Percentiles rank a stretch among this genome's conserved stretches.
phyloP scores from a whole-genome alignment of 2,113 vertebrate species.

The Thryonomys swinderianus region DNA sequence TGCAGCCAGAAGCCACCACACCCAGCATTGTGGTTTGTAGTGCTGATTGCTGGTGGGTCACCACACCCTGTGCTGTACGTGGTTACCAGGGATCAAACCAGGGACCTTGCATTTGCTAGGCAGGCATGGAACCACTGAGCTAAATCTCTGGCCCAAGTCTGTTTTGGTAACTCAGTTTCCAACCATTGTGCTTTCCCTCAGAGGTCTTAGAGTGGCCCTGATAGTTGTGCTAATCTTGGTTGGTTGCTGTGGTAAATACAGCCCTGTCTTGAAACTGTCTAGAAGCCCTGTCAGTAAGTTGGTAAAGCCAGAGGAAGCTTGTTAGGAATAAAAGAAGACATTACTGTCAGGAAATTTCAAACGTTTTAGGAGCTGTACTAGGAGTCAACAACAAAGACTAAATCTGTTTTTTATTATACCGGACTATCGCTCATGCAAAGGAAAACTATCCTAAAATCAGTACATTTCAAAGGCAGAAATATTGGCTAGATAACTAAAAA shows the following conservation, averaged over 20 bases:
- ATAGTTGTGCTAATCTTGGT: not conserved
- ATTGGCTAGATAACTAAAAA: not conserved
- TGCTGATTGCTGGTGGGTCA: no score
- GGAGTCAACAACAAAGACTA: not conserved
- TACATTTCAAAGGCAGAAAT: slow-evolving; percentile 27
- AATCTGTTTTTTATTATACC: not conserved
- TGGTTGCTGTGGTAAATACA: not conserved
- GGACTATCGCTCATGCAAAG: not conserved
- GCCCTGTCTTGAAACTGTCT: not conserved
- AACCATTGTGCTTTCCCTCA: not conserved
- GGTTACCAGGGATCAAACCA: no score
- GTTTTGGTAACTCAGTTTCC: not conserved
- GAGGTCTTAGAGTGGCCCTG: not conserved
- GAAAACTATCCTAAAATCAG: not conserved
- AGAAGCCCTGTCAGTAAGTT: not conserved
- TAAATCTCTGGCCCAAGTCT: no score
- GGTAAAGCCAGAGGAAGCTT: not conserved
- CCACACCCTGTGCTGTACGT: no score
- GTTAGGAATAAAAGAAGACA: not conserved
- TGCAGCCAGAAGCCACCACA: no score
- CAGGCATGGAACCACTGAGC: no score
- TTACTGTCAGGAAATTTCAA: not conserved
- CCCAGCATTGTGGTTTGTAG: no score
- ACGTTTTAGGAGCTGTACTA: not conserved
- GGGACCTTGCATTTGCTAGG: no score